Percentiles rank a stretch among this genome's conserved stretches.
Conservation (phyloP, 2,797 vertebrate species). For the Martes flavigula region DNA sequence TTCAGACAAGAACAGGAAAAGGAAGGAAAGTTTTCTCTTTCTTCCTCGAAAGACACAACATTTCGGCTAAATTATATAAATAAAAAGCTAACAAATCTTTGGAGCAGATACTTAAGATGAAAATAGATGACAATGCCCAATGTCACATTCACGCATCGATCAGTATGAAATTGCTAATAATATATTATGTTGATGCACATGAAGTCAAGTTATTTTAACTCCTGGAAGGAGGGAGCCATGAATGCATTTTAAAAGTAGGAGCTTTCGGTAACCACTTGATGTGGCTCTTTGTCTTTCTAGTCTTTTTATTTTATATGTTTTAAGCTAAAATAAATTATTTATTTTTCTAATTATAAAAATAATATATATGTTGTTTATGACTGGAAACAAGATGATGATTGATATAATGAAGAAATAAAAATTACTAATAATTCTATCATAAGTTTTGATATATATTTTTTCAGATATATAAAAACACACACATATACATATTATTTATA, state of each 20-base stretch:
- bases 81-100: conserved; percentile 12
- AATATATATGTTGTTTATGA: background rate
- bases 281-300: background rate
- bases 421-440: background rate
- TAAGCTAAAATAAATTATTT: background rate
- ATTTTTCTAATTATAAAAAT: background rate
- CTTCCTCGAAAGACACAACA: conserved; percentile 17
- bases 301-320: background rate
- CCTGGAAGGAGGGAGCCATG: background rate
- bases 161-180: background rate
- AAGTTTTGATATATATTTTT: background rate
- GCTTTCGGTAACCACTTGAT: background rate
- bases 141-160: background rate
- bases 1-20: background rate
- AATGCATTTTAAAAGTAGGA: background rate
- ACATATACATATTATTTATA: background rate
- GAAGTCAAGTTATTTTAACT: background rate
- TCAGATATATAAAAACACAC: background rate
- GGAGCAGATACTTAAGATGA: background rate
- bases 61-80: background rate
- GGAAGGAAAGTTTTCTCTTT: background rate
- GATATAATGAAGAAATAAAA: background rate
- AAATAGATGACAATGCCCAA: background rate
- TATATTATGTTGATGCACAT: background rate
- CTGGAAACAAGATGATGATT: background rate